Evolutionary conservation across 1,140 invertebrate species (phyloP), one percentile per base, ranked within the genome.

Genomic region (Drosophila littoralis): DNA sequence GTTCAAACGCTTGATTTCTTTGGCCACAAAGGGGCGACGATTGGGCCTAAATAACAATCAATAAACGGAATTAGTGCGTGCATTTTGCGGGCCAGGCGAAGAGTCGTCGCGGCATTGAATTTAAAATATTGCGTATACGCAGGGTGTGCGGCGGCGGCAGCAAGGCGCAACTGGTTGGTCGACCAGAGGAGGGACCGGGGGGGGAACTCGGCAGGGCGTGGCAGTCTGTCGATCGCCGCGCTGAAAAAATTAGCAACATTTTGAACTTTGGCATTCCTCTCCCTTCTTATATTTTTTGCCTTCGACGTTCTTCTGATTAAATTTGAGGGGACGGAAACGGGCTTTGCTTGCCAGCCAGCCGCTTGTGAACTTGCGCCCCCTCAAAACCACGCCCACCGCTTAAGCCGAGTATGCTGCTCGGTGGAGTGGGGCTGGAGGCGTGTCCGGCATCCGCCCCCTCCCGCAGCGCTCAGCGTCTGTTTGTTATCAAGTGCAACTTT

Each of bases 221-320:
- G 22, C n/a, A 8, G 9, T 36, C 5, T 43, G 9, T 40, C 40
- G 59, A 46, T 35, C 35, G 33, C 7, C 22, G 22, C 22, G 22
- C 22, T 28, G 1, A 15, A 36, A 15, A 45, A 45, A 45, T n/a
- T 9, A 22, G 61, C 76, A 88, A 88, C 83, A 82, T 65, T 68
- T 77, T 79, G 72, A 82, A 77, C 83, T 69, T 82, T 88, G 83
- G 68, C 60, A 88, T 82, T 28, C 22, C 81, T 86, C 22, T 22
- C 3, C 22, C 22, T 22, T 22, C 77, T 61, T 45, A 22, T 57
- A 7, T 36, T 17, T 28, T 1, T 8, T 54, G 42, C 46, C 43
- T 36, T 57, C 10, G 3, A 6, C 1, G 43, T 58, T 79, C 63
- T 65, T 68, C 65, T 85, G 77, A 83, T 83, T 84, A 83, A 81